These are phyloP conservation scores for Felis catus DNA, from an alignment of 2,113 vertebrate species.

Conservation along the genomic window DNA sequence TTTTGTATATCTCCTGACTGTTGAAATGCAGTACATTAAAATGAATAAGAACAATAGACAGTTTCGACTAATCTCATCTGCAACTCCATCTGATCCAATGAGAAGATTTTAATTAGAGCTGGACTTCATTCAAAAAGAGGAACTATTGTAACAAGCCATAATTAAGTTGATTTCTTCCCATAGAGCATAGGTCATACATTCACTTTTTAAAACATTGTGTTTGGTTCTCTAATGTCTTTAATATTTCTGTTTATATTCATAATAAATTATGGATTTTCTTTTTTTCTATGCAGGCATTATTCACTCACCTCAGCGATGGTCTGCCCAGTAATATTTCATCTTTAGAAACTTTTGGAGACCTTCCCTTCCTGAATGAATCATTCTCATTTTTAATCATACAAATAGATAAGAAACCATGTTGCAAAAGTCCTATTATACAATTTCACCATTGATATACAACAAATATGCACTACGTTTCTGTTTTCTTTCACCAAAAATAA, in stretches of 20 bases:
- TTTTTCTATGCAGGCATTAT: constrained; percentile 19
- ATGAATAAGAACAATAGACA: constrained; percentile 67
- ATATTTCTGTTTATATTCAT: constrained; percentile 62
- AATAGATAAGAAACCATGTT: background rate
- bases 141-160: constrained; percentile 37
- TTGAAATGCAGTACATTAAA: constrained; percentile 45
- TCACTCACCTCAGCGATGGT: background rate
- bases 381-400: constrained; percentile 10
- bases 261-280: constrained; percentile 33
- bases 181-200: background rate
- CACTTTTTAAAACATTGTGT: constrained; percentile 43
- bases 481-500: constrained; percentile 49
- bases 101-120: constrained; percentile 70
- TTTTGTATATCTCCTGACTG: constrained; percentile 49
- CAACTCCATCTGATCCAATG: constrained; percentile 60
- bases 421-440: background rate
- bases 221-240: constrained; percentile 37
- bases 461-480: background rate
- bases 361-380: background rate
- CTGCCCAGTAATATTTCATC: constrained; percentile 8
- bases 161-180: constrained; percentile 70
- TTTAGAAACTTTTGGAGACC: constrained; percentile 5
- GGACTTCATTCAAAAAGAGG: background rate
- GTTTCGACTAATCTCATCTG: constrained; percentile 51
- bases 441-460: background rate